phyloP scores from a whole-genome alignment of 2,888 invertebrate genomes.

The Halictus quadricinctus region DNA sequence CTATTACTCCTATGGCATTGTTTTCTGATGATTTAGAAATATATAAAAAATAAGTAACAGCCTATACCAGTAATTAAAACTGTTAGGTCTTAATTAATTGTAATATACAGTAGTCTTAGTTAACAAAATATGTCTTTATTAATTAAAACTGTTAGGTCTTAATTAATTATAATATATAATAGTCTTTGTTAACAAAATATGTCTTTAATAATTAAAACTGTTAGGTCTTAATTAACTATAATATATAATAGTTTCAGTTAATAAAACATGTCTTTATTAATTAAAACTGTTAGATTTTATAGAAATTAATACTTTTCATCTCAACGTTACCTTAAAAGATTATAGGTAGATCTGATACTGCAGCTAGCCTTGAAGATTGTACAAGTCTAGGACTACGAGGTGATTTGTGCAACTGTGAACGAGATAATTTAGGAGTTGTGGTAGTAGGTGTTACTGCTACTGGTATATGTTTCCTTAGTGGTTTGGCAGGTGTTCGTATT shows the following conservation, averaged over 20 bases:
- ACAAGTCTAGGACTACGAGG: slow-evolving; percentile 57
- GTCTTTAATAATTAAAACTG: too few species aligned
- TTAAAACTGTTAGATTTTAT: not conserved
- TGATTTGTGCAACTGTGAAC: slow-evolving; percentile 42
- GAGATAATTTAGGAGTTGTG: slow-evolving; percentile 33
- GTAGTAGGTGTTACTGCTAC: slow-evolving; percentile 55
- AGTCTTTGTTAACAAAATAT: too few species aligned
- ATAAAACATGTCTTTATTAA: not conserved
- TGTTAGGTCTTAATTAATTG: too few species aligned
- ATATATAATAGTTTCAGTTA: not conserved
- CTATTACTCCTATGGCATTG: too few species aligned
- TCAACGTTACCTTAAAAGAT: slow-evolving; percentile 51
- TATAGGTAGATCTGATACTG: slow-evolving; percentile 55
- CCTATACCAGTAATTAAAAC: too few species aligned
- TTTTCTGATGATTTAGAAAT: too few species aligned
- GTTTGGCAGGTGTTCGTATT: slow-evolving; percentile 73
- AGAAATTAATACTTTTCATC: not conserved
- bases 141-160: too few species aligned
- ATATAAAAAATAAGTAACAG: too few species aligned
- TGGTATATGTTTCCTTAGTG: slow-evolving; percentile 71
- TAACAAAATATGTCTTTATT: too few species aligned
- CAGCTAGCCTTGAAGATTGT: slow-evolving; percentile 53
- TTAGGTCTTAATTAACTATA: not conserved
- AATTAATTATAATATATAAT: too few species aligned
- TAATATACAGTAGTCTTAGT: too few species aligned